Base-by-base conservation (phyloP, 2,797 vertebrate species). In the Crypturellus tataupa region DNA sequence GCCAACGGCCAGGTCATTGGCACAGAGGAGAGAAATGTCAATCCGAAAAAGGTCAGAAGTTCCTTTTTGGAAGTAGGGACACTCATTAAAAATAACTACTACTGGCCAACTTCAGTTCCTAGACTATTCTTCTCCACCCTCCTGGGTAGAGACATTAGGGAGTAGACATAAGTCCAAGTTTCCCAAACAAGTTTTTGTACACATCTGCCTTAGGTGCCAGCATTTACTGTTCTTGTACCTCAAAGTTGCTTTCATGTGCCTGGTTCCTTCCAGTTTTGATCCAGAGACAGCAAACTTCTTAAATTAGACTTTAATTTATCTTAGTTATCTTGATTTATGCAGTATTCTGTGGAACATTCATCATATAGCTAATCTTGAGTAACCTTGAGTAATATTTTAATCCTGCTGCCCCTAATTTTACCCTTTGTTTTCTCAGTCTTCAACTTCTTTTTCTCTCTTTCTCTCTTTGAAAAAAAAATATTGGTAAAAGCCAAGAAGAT, bases 291-390 rank as follows among this genome's bases (percentile, higher is more conserved):
- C 68, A 80, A 58, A 70, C 39, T 94, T 68, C 68, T 94, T 85
- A 94, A 94, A 94, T 95, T 92, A 96, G 72, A 77, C 60, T 80
- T 89, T 77, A 89, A 96, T 96, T 96, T 92, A 91, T 96, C 96
- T 95, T 89, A 70, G 88, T 95, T 96, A 92, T 82, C 92, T 89
- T 96, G 88, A 96, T 95, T 96, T 96, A 96, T 95, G 90, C 80
- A 89, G 83, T 1, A 0, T 89, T 90, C 88, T 80, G 42, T 56
- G 46, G 67, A 60, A 84, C 90, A 96, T 96, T 93, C 92, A 96
- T 96, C 92, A 95, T 77, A 81, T 49, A 93, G 92, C 73, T 94
- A 85, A 95, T 95, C 95, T 88, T 63, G 42, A 94, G 60, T 95
- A 93, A 96, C 92, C 96, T 96, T 95, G 84, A 89, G 59, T 86